Evolutionary conservation across 2,797 vertebrate species (phyloP).

Genomic region (Forpus xanthops): DNA sequence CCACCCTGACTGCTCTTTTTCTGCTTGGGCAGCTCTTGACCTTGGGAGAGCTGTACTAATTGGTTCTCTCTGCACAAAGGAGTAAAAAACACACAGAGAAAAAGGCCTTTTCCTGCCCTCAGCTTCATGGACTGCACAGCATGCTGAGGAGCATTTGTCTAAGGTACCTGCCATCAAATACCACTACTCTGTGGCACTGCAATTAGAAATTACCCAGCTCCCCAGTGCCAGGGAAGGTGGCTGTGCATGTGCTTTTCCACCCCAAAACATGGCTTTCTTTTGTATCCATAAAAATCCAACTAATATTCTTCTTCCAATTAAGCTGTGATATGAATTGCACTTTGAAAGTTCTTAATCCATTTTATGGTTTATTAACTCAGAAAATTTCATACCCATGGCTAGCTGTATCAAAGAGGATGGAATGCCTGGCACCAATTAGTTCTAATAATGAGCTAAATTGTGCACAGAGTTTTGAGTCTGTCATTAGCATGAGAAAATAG

Average conservation of each 20-base stretch:
- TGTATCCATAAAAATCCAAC: background rate
- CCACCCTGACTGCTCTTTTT: background rate
- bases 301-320: constrained; percentile 4
- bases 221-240: background rate
- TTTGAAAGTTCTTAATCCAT: constrained; percentile 49
- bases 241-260: background rate
- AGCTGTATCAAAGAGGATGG: constrained; percentile 48
- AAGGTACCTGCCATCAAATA: background rate
- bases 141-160: fast-evolving
- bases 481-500: constrained; percentile 39
- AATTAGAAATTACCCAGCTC: background rate
- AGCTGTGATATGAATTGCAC: constrained; percentile 23
- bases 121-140: fast-evolving
- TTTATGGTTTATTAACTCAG: constrained; percentile 46
- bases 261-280: background rate
- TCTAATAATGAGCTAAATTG: constrained; percentile 59
- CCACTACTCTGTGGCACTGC: background rate
- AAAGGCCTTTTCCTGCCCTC: background rate
- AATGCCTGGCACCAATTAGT: constrained; percentile 68
- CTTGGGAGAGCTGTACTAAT: background rate
- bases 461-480: constrained; percentile 6
- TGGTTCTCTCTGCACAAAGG: background rate
- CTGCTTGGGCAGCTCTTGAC: background rate
- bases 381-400: constrained; percentile 42
- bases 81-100: fast-evolving